Percentiles rank a stretch among this genome's conserved stretches.
phyloP scores from a whole-genome alignment of 2,888 invertebrate species.

The Philopedon plagiatum region DNA sequence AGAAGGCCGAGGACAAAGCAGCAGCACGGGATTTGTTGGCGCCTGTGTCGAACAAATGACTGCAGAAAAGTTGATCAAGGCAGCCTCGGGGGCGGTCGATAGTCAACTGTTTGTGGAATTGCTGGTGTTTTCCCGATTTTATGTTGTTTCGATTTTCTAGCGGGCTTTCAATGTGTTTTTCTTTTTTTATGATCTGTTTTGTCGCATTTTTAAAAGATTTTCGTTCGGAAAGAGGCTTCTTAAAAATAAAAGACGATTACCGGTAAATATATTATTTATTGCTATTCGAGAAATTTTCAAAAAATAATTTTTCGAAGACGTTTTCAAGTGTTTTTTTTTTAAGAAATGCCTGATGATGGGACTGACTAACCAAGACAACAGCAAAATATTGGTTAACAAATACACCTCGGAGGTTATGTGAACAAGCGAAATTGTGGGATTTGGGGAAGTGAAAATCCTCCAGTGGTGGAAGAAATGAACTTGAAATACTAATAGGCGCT shows the following conservation, averaged over 20 bases:
- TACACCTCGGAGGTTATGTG: too few species aligned
- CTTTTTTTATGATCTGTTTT: constrained; percentile 29
- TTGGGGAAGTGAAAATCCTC: too few species aligned
- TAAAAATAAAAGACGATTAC: background rate
- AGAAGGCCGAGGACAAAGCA: constrained; percentile 54
- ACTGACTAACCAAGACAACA: too few species aligned
- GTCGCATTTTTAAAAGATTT: constrained; percentile 8
- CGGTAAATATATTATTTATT: too few species aligned
- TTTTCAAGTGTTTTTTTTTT: too few species aligned
- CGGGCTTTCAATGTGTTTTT: constrained; percentile 23
- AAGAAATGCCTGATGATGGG: too few species aligned
- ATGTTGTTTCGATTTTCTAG: constrained; percentile 33
- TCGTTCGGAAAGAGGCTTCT: background rate
- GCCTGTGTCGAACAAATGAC: constrained; percentile 70
- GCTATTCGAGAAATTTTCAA: too few species aligned
- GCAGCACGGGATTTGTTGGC: constrained; percentile 68
- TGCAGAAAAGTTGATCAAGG: constrained; percentile 56
- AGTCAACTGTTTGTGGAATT: constrained; percentile 49
- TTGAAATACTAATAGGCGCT: too few species aligned
- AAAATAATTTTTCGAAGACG: too few species aligned
- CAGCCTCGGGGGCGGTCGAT: constrained; percentile 49
- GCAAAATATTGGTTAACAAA: too few species aligned
- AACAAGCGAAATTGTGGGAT: too few species aligned
- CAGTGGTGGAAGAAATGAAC: too few species aligned
- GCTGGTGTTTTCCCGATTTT: constrained; percentile 40